Base-by-base conservation (phyloP, 1,140 invertebrate genomes). In the Drosophila biarmipes region DNA sequence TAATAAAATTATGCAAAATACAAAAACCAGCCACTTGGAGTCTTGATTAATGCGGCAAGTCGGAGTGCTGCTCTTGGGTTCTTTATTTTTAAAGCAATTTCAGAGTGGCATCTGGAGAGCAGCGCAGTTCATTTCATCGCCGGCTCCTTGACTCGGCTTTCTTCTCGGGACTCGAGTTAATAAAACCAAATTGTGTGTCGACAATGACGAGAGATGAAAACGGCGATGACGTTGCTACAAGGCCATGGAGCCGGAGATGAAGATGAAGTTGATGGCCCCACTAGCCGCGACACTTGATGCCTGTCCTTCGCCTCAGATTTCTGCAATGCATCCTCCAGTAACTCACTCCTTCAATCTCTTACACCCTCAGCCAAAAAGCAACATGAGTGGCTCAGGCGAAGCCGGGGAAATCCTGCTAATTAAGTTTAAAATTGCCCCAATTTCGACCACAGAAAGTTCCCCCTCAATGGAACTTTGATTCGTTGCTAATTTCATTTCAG, bases 1-100 rank as follows among this genome's bases (percentile, higher is more conserved):
- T 87, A 87, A 87, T 87, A 89, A 69, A 87, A 87, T 87, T 87
- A 87, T 87, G 82, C 78, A 82, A 86, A 87, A 75, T 62, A 79
- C 49, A 64, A 77, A 63, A 40, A 52, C 2, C 11, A 21, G n/a
- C 27, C 34, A 57, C 55, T 37, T 19, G 6, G 14, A 24, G 37
- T 52, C 67, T 72, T 59, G 46, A 49, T 58, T 57, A 52, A 45
- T 66, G 48, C n/a, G 61, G 48, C 2, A 29, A 29, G 19, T 51
- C 35, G 12, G n/a, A 35, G 15, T 19, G n/a, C 10, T 17, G 21
- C n/a, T n/a, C n/a, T n/a, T n/a, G n/a, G n/a, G n/a, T 29, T 10
- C 12, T 19, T 37, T 31, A 29, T 42, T 48, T 56, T 51, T 27
- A 12, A 43, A 48, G 54, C 56, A 17, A 63, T 55, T 64, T 56